Evolutionary conservation across 2,797 vertebrate genomes (phyloP).

Genomic region (Sebastiscus tertius): DNA sequence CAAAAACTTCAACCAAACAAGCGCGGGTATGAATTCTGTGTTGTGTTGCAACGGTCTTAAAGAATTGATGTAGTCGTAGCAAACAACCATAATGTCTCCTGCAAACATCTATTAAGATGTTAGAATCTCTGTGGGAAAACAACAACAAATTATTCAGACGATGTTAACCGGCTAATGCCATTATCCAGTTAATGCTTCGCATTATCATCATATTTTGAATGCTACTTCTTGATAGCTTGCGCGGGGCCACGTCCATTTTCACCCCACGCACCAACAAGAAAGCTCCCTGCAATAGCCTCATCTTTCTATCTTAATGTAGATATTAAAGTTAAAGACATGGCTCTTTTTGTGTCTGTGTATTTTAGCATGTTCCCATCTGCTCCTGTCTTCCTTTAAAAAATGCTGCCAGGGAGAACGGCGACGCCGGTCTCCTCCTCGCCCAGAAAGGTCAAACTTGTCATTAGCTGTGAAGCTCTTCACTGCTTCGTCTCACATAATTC

Average conservation of each 20-base stretch:
- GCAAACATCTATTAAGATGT: slow-evolving; percentile 18
- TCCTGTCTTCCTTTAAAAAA: slow-evolving; percentile 23
- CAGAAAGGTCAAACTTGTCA: slow-evolving; percentile 66
- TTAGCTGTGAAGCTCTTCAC: slow-evolving; percentile 44
- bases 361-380: slow-evolving; percentile 23
- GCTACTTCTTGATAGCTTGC: slow-evolving; percentile 13
- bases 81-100: slow-evolving; percentile 1
- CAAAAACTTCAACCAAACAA: slow-evolving; percentile 42
- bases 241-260: not conserved
- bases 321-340: slow-evolving; percentile 1
- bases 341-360: slow-evolving; percentile 8
- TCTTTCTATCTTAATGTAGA: slow-evolving; percentile 17
- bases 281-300: not conserved
- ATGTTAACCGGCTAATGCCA: not conserved
- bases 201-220: slow-evolving; percentile 15
- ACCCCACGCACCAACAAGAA: not conserved
- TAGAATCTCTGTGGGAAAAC: slow-evolving; percentile 11
- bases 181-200: slow-evolving; percentile 22
- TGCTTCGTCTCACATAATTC: slow-evolving; percentile 42
- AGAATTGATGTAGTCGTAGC: slow-evolving; percentile 5
- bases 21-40: not conserved
- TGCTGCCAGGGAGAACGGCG: not conserved
- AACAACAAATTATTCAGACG: slow-evolving; percentile 6
- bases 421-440: slow-evolving; percentile 3
- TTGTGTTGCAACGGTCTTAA: slow-evolving; percentile 11